Base-by-base conservation (phyloP, 1,140 invertebrate genomes). In the Melanaphis sacchari region DNA sequence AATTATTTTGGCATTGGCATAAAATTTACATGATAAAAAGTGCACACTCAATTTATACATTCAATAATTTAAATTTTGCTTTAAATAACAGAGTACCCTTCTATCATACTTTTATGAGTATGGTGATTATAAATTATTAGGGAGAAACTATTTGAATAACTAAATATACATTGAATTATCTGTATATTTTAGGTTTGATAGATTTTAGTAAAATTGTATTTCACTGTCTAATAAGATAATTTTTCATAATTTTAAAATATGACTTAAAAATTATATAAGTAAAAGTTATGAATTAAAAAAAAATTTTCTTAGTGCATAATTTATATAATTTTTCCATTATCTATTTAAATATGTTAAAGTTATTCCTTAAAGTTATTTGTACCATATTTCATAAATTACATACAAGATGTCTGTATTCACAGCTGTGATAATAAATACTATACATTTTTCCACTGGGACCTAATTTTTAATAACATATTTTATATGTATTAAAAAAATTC, bases 401-500 rank as follows among this genome's bases (percentile, higher is more conserved):
- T 43, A 66, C 52, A 90, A 90, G 38, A 90, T 90, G 54, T 90
- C 40, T 66, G 38, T 41, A 31, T 31, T 90, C 22, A 54, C 89
- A 90, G 89, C 52, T 90, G 89, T 90, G 54, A 40, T 90, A 90
- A 90, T 66, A 90, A 49, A 59, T 11, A 40, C 18, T 40, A 90
- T 43, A 3, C 0, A 87, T 88, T 49, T 49, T 88, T 88, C 5
- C 24, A 24, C 22, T 41, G 24, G 49, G 49, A 26, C 36, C 38
- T 90, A 54, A 36, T 59, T 90, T 40, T 59, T 90, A 90, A 90
- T 90, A 24, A 59, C 18, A 90, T 18, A 90, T 90, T 90, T 90
- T 59, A 59, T 41, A 40, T 40, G 26, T 26, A 41, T 40, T 40
- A 24, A 84, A 76, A 66, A 59, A 76, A 66, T 3, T 66, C 3